Conservation (phyloP, 2,797 vertebrate genomes). For the Rhinichthys osculus region DNA sequence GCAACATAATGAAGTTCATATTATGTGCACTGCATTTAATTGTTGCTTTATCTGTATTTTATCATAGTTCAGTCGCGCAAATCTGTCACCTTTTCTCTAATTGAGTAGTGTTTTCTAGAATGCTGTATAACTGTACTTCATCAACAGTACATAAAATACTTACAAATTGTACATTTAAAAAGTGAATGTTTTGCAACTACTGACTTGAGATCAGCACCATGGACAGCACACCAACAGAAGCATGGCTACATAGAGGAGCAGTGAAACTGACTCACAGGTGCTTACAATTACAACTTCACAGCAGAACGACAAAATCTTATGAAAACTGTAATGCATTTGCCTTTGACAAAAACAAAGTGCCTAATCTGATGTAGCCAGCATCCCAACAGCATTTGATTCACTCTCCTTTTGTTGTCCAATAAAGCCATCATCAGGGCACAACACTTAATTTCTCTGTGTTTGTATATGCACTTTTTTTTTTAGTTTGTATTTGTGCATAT, state of each 20-base stretch:
- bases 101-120: too few species aligned
- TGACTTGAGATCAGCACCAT: not conserved
- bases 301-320: not conserved
- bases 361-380: not conserved
- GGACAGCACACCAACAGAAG: constrained; percentile 7
- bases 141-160: too few species aligned
- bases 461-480: not conserved
- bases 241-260: constrained; percentile 43
- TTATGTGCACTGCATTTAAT: not conserved
- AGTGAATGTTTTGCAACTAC: not conserved
- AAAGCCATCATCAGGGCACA: not conserved
- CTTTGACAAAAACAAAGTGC: constrained; percentile 5
- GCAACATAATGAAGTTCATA: not conserved
- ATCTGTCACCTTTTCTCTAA: not conserved
- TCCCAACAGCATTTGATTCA: not conserved
- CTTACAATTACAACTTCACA: not conserved
- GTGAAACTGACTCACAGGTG: constrained; percentile 44
- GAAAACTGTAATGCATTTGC: not conserved
- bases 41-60: not conserved
- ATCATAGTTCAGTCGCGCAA: not conserved
- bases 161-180: too few species aligned
- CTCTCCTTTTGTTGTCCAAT: not conserved
- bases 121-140: too few species aligned
- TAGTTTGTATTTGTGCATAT: not conserved
- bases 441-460: not conserved